Percentiles rank a stretch among this genome's conserved stretches.
These are phyloP conservation scores for Drosophila nigromelanica DNA, from an alignment of 1,140 invertebrate genomes.

Conservation along the genomic window DNA sequence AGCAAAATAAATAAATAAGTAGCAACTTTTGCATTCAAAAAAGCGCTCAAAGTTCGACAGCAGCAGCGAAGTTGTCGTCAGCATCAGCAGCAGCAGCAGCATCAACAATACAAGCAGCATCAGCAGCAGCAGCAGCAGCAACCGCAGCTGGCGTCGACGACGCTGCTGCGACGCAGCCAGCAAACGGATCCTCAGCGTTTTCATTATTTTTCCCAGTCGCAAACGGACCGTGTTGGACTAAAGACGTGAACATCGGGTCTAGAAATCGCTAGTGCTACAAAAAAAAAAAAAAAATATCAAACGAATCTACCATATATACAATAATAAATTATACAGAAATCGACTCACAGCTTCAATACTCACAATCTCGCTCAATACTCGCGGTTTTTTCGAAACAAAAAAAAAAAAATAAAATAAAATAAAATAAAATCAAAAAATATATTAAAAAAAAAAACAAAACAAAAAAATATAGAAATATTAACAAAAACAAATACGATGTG, in stretches of 20 bases:
- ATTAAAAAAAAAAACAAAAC: slow-evolving; percentile 25
- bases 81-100: slow-evolving; percentile 31
- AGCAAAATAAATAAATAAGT: background rate
- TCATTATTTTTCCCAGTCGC: slow-evolving; percentile 71
- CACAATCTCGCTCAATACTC: slow-evolving; percentile 34
- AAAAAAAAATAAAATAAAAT: slow-evolving; percentile 6
- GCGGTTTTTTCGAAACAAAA: slow-evolving; percentile 36
- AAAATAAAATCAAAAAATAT: slow-evolving; percentile 24
- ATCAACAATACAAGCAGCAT: slow-evolving; percentile 12
- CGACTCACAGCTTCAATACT: slow-evolving; percentile 28
- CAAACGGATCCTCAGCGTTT: slow-evolving; percentile 72
- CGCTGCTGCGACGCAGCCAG: slow-evolving; percentile 35
- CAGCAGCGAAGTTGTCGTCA: slow-evolving; percentile 1
- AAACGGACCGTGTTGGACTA: slow-evolving; percentile 75
- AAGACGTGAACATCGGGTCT: slow-evolving; percentile 74
- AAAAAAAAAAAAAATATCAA: background rate
- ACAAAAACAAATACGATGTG: slow-evolving; percentile 52
- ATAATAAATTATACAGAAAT: slow-evolving; percentile 26
- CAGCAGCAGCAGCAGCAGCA: slow-evolving; percentile 22
- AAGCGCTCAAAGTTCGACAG: slow-evolving; percentile 41
- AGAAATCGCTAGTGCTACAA: slow-evolving; percentile 41
- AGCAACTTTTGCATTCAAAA: slow-evolving; percentile 39
- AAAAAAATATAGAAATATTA: slow-evolving; percentile 25
- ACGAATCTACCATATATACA: slow-evolving; percentile 12
- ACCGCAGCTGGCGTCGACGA: slow-evolving; percentile 29